A percentile compares a stretch with the other conserved stretches of the same genome.
phyloP scores from a whole-genome alignment of 2,113 vertebrate species.

The Hemiprocne comata region DNA sequence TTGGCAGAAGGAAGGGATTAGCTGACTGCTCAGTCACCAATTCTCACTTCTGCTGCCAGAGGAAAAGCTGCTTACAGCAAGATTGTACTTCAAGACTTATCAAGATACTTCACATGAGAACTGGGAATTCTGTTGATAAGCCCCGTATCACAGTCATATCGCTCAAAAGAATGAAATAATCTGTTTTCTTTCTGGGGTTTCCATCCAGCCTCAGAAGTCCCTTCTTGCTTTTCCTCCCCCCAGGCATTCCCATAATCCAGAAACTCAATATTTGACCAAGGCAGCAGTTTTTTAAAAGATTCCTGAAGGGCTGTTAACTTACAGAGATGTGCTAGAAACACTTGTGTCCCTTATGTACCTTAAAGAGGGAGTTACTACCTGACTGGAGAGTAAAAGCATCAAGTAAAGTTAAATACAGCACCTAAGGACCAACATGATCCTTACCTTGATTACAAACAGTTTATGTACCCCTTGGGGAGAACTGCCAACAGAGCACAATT shows the following conservation, averaged over 20 bases:
- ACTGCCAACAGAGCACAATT: neutral
- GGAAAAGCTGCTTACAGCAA: slow-evolving; percentile 47
- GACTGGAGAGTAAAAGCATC: neutral
- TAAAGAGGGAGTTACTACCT: neutral
- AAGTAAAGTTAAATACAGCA: neutral
- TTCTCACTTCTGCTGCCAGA: slow-evolving; percentile 19
- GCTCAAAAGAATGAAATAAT: slow-evolving; percentile 21
- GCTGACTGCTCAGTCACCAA: neutral
- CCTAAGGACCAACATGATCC: neutral
- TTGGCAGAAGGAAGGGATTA: slow-evolving; percentile 9
- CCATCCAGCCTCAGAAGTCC: neutral
- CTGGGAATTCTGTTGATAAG: slow-evolving; percentile 48
- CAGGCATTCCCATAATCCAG: neutral
- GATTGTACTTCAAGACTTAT: slow-evolving; percentile 17
- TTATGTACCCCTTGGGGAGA: neutral
- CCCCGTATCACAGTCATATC: neutral
- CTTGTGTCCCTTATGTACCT: neutral
- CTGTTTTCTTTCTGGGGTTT: slow-evolving; percentile 12
- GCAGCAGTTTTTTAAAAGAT: neutral
- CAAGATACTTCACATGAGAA: slow-evolving; percentile 37
- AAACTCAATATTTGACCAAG: neutral
- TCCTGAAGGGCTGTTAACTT: neutral
- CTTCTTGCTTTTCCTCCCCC: neutral
- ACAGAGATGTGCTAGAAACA: neutral
- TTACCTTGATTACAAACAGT: slow-evolving; percentile 5